Evolutionary conservation across 2,113 vertebrate genomes (phyloP).

Genomic region (Tyto alba): DNA sequence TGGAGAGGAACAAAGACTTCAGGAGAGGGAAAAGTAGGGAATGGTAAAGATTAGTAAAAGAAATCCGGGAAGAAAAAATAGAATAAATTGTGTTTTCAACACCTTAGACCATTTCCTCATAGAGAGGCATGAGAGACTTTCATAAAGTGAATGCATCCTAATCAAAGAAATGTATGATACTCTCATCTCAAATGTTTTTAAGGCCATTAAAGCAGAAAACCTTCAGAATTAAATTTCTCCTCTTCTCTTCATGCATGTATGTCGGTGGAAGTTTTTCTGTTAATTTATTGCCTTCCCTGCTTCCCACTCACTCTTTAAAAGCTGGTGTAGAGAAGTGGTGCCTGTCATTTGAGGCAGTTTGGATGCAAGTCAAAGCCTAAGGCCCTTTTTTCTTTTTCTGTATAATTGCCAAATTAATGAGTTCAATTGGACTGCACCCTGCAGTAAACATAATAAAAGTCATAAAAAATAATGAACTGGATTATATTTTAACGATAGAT

Average conservation of each 20-base stretch:
- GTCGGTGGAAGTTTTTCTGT: background rate
- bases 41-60: background rate
- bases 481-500: constrained; percentile 34
- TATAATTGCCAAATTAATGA: constrained; percentile 70
- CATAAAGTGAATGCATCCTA: background rate
- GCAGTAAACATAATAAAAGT: constrained; percentile 66
- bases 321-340: background rate
- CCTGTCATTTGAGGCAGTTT: constrained; percentile 52
- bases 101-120: background rate
- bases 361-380: constrained; percentile 60
- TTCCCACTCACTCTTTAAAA: constrained; percentile 31
- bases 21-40: background rate
- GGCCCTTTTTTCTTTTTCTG: constrained; percentile 37
- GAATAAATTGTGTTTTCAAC: background rate
- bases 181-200: background rate
- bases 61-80: background rate
- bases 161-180: background rate
- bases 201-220: background rate
- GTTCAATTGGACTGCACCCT: constrained; percentile 55
- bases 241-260: background rate
- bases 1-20: background rate
- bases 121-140: background rate
- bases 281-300: constrained; percentile 11
- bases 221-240: background rate
- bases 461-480: constrained; percentile 67